Evolutionary conservation across 2,888 invertebrate genomes (phyloP).

Genomic region (Chloroclysta siterata): DNA sequence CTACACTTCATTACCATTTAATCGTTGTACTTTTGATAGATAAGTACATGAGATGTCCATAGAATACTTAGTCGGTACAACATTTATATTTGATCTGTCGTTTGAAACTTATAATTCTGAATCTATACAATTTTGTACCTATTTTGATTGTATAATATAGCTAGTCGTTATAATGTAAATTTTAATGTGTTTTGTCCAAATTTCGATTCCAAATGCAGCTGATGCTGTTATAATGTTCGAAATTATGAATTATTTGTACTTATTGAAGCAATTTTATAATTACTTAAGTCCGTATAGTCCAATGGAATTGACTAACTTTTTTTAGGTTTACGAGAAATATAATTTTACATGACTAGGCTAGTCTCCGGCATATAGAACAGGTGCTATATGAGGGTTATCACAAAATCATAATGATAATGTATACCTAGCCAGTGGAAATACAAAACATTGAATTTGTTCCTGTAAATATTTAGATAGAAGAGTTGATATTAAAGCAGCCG

Average conservation of each 20-base stretch:
- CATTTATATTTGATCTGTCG: slow-evolving; percentile 48
- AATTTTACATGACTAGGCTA: slow-evolving; percentile 33
- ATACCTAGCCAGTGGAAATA: slow-evolving; percentile 30
- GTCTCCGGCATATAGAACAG: slow-evolving; percentile 36
- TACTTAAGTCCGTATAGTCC: slow-evolving; percentile 42
- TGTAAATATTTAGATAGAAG: slow-evolving; percentile 32
- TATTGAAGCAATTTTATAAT: slow-evolving; percentile 51
- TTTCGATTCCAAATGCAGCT: slow-evolving; percentile 57
- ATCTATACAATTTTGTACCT: slow-evolving; percentile 51
- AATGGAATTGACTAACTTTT: slow-evolving; percentile 44
- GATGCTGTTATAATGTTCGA: slow-evolving; percentile 60
- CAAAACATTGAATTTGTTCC: slow-evolving; percentile 29
- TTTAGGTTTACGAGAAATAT: slow-evolving; percentile 38
- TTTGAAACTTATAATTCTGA: slow-evolving; percentile 50
- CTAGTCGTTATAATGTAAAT: slow-evolving; percentile 65
- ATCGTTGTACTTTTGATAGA: slow-evolving; percentile 31
- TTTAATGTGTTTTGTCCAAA: slow-evolving; percentile 63
- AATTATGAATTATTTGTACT: slow-evolving; percentile 59
- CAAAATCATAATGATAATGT: slow-evolving; percentile 32
- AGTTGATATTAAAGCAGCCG: slow-evolving; percentile 26
- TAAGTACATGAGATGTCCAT: slow-evolving; percentile 34
- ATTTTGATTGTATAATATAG: slow-evolving; percentile 60
- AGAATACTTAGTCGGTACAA: slow-evolving; percentile 21
- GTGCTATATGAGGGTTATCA: slow-evolving; percentile 37
- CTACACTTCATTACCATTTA: slow-evolving; percentile 27